Evolutionary conservation across 2,888 invertebrate species (phyloP), one percentile per base, ranked within the genome.

Genomic region (Creontiades dilutus): DNA sequence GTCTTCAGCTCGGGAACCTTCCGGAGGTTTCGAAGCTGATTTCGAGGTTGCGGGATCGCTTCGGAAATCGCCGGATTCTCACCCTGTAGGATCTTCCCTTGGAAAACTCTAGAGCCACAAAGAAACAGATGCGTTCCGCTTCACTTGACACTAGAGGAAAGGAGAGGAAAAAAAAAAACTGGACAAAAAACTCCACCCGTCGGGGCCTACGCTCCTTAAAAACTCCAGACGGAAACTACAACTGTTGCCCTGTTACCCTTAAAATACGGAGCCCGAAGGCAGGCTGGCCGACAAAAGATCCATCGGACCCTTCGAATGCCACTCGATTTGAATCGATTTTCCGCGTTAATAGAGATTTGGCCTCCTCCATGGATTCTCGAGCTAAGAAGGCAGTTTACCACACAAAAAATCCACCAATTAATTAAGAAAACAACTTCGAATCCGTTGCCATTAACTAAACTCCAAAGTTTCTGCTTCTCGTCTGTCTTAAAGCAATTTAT

Each of bases 81-180:
- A 78, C n/a, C 78, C 78, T 13, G 78, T 61, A 85, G 61, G 61
- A 85, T 85, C 85, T 85, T 85, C 61, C 46, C 61, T 57, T 28
- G 28, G 57, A 27, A 57, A 55, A 85, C 57, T 16, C 61, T 37
- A 7, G 82, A 16, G 57, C 61, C 27, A 85, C 85, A 85, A 85
- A 61, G 85, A 85, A 85, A 85, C 85, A 85, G 85, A 85, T 85
- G 85, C 85, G 55, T 85, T 85, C 85, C 85, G 85, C 85, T 85
- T 61, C 85, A 85, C 85, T 85, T 61, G 85, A 85, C 85, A 57
- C 52, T 28, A 28, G 85, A n/a, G 16, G 61, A 37, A 27, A 13
- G 52, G 14, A 28, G 85, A n/a, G 16, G 61, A 37, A 27, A 13
- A 82, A 27, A 82, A 82, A 85, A 85, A 85, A 28, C 57, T 57